These are phyloP conservation scores for Noctua janthina DNA, from an alignment of 2,888 invertebrate genomes.

Conservation along the genomic window DNA sequence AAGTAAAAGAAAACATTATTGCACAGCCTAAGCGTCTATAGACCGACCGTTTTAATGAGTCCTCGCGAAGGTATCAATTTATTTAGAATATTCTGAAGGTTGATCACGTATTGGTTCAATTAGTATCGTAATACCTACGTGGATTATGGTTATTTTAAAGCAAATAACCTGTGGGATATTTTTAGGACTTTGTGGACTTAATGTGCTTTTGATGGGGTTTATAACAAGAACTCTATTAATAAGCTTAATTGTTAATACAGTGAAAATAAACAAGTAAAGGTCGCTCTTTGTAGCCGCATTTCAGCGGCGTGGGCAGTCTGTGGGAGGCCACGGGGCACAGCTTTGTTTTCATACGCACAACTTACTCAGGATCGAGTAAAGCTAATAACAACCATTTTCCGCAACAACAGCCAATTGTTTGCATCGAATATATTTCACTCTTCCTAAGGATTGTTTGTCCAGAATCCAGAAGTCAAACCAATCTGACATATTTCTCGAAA, in stretches of 20 bases:
- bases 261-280: slow-evolving; percentile 42
- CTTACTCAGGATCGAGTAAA: slow-evolving; percentile 22
- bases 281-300: slow-evolving; percentile 8
- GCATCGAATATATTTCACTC: slow-evolving; percentile 11
- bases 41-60: too few relatives aligned
- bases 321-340: slow-evolving; percentile 34
- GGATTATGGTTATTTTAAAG: too few relatives aligned
- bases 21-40: not conserved
- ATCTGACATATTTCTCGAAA: slow-evolving; percentile 16
- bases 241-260: slow-evolving; percentile 26
- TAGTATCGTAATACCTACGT: too few relatives aligned
- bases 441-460: not conserved
- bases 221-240: slow-evolving; percentile 27
- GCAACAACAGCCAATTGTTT: slow-evolving; percentile 24
- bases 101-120: not conserved
- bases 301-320: slow-evolving; percentile 44
- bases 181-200: too few relatives aligned
- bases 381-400: slow-evolving; percentile 40
- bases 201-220: not conserved
- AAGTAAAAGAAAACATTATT: not conserved
- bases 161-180: too few relatives aligned
- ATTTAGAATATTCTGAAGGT: too few relatives aligned
- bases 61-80: too few relatives aligned
- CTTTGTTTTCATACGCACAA: slow-evolving; percentile 28
- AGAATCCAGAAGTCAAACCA: slow-evolving; percentile 4